Evolutionary conservation across 2,888 invertebrate species (phyloP).

Genomic region (Agelastica alni): DNA sequence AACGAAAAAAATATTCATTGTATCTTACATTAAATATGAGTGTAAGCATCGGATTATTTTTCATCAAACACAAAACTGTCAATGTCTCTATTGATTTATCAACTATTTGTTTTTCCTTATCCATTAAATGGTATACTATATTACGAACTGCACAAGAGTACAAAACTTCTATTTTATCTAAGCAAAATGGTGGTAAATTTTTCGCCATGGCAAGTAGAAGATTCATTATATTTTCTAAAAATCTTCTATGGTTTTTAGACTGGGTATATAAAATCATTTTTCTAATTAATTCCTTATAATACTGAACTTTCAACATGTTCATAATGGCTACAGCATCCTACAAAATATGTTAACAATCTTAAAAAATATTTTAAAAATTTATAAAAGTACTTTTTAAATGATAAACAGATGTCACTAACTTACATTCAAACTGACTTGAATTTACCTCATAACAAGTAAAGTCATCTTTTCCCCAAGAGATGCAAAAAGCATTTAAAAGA

Average conservation of each 20-base stretch:
- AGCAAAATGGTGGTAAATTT: conserved; percentile 30
- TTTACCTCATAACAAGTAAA: conserved; percentile 34
- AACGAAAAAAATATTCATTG: too few relatives aligned
- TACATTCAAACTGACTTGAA: too few relatives aligned
- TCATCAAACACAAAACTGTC: conserved; percentile 31
- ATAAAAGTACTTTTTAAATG: neutral
- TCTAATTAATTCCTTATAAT: conserved; percentile 37
- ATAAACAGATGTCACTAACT: neutral
- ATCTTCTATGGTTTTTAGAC: conserved; percentile 35
- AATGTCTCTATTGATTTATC: conserved; percentile 32
- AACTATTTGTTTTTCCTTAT: conserved; percentile 29
- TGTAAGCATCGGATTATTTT: conserved; percentile 31
- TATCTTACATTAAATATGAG: conserved; percentile 36
- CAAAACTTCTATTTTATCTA: conserved; percentile 34
- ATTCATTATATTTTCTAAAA: conserved; percentile 34
- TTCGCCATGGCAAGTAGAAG: conserved; percentile 30
- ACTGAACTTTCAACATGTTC: conserved; percentile 33
- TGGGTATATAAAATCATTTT: conserved; percentile 36
- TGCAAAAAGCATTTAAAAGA: conserved; percentile 36
- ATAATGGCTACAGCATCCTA: conserved; percentile 38
- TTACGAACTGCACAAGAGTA: conserved; percentile 33
- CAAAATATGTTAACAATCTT: too few relatives aligned
- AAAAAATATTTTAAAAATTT: neutral
- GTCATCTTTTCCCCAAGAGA: conserved; percentile 31
- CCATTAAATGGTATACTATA: conserved; percentile 34